Evolutionary conservation across 2,888 invertebrate genomes (phyloP).

Genomic region (Druceiella hillmani): DNA sequence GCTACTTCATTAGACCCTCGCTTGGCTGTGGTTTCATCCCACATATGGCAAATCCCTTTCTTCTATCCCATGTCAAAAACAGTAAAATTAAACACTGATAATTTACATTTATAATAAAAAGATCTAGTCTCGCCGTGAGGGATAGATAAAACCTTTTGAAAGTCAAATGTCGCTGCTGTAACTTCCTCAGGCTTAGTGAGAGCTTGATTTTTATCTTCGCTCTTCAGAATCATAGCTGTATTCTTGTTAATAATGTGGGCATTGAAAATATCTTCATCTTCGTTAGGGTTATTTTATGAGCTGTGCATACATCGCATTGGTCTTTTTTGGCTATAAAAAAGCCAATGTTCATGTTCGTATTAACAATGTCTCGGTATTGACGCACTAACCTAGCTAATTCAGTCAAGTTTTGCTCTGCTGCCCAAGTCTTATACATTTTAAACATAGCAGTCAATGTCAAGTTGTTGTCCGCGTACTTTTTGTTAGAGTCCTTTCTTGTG

Average conservation of each 20-base stretch:
- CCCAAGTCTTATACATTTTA: slow-evolving; percentile 18
- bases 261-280: slow-evolving; percentile 6
- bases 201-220: slow-evolving; percentile 13
- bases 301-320: slow-evolving; percentile 15
- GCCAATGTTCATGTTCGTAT: slow-evolving; percentile 14
- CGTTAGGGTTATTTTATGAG: slow-evolving; percentile 9
- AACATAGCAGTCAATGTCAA: slow-evolving; percentile 18
- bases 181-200: slow-evolving; percentile 10
- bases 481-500: slow-evolving; percentile 12
- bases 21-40: slow-evolving; percentile 20
- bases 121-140: slow-evolving; percentile 19
- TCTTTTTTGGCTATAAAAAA: slow-evolving; percentile 15
- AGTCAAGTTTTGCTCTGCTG: slow-evolving; percentile 13
- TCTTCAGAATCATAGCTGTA: slow-evolving; percentile 10
- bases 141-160: slow-evolving; percentile 19
- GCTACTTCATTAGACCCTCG: slow-evolving; percentile 22
- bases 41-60: slow-evolving; percentile 22
- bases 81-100: slow-evolving; percentile 19
- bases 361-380: slow-evolving; percentile 18
- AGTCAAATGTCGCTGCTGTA: slow-evolving; percentile 18
- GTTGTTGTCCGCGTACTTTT: slow-evolving; percentile 15
- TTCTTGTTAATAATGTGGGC: slow-evolving; percentile 7
- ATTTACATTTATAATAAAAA: slow-evolving; percentile 21
- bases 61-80: slow-evolving; percentile 14
- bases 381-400: slow-evolving; percentile 8